A percentile compares a stretch with the other conserved stretches of the same genome.
Conservation (phyloP, 2,797 vertebrate species). For the Rhabdophis nuchalis region DNA sequence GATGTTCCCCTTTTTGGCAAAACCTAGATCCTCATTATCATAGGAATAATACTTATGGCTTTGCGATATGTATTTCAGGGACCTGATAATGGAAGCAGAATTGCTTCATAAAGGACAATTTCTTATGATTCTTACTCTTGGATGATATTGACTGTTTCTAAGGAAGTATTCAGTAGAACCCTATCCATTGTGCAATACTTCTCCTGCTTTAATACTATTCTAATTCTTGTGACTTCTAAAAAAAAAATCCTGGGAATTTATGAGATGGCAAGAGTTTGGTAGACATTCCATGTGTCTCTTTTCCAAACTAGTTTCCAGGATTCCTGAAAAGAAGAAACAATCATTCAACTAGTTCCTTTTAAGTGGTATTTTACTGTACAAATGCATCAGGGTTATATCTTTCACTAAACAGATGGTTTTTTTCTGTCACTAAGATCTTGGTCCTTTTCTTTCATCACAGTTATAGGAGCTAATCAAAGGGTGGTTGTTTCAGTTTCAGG, state of each 20-base stretch:
- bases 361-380: background rate
- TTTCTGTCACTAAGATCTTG: background rate
- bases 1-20: conserved; percentile 33
- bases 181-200: background rate
- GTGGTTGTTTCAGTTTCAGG: background rate
- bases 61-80: background rate
- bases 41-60: conserved; percentile 15
- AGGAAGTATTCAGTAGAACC: background rate
- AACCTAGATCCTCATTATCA: conserved; percentile 17
- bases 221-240: background rate
- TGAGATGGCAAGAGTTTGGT: background rate
- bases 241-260: background rate
- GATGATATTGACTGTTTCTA: background rate
- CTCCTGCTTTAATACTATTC: background rate
- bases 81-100: background rate
- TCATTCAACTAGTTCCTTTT: background rate
- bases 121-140: conserved; percentile 8
- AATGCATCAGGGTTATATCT: background rate
- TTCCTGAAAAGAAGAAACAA: background rate
- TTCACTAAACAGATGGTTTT: background rate
- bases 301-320: background rate
- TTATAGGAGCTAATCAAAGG: background rate
- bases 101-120: background rate
- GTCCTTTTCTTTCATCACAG: background rate
- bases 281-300: background rate